A percentile compares a stretch with the other conserved stretches of the same genome.
Conservation (phyloP, 53 echinoderm and acorn worm species). For the Paracentrotus lividus region DNA sequence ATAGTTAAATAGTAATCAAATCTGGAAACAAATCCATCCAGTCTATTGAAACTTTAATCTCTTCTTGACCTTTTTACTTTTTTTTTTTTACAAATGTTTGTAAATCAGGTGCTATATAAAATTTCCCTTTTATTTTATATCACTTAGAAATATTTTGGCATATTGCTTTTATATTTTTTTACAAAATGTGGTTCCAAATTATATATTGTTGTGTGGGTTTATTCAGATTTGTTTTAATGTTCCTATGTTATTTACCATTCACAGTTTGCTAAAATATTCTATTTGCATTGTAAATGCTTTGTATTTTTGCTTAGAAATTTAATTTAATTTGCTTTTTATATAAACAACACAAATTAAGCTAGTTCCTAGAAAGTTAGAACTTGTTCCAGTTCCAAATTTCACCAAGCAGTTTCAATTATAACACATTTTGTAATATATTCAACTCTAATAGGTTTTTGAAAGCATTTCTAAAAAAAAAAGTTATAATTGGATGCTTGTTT, state of each 20-base stretch:
- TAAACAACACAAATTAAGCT: not conserved
- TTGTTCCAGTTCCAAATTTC: not conserved
- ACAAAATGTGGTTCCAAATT: not conserved
- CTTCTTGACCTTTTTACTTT: not conserved
- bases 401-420: not conserved
- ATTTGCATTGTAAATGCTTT: not conserved
- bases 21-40: not conserved
- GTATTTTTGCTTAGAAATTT: not conserved
- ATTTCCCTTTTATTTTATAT: not conserved
- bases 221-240: not conserved
- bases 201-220: not conserved
- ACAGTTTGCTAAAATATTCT: not conserved
- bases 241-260: not conserved
- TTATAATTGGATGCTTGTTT: slow-evolving; percentile 26
- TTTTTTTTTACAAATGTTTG: too few relatives aligned
- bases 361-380: not conserved
- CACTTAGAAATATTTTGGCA: not conserved
- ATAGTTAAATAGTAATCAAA: too few relatives aligned
- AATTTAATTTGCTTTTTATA: not conserved
- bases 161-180: not conserved
- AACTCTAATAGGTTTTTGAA: not conserved
- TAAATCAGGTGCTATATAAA: not conserved
- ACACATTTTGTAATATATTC: not conserved
- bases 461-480: not conserved
- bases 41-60: not conserved